Evolutionary conservation across 2,888 invertebrate species (phyloP).

Genomic region (Campoletis raptor): DNA sequence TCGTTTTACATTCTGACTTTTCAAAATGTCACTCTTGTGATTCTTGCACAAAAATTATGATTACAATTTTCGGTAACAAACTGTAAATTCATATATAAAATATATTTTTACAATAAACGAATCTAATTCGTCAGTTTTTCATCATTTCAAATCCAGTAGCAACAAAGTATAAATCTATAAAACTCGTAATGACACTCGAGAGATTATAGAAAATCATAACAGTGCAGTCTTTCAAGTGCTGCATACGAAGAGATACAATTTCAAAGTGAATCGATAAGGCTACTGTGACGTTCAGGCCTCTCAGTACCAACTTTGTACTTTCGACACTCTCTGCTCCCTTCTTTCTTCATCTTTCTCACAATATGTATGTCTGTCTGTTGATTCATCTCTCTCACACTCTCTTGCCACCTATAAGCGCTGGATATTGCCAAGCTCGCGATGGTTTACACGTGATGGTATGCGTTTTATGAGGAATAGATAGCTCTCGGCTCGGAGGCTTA

Average conservation of each 20-base stretch:
- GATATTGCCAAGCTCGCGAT: conserved; percentile 75
- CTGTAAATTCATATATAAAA: background rate
- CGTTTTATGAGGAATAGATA: conserved; percentile 76
- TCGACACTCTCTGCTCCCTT: conserved; percentile 15
- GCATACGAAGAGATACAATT: conserved; percentile 19
- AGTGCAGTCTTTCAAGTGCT: conserved; percentile 27
- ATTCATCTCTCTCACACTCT: conserved; percentile 24
- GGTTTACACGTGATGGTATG: conserved; percentile 73
- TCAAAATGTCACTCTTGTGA: background rate
- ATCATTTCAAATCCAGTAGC: background rate
- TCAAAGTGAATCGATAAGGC: conserved; percentile 63
- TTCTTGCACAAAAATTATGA: background rate
- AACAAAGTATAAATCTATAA: conserved; percentile 6
- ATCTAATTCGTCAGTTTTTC: background rate
- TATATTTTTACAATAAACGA: background rate
- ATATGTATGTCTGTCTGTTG: background rate
- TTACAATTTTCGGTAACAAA: background rate
- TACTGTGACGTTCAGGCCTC: conserved; percentile 71
- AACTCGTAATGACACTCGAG: background rate
- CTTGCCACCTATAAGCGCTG: conserved; percentile 70
- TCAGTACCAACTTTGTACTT: conserved; percentile 56
- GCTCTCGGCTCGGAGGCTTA: conserved; percentile 46
- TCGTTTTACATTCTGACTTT: no score
- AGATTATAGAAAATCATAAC: conserved; percentile 33
- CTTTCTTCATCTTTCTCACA: conserved; percentile 4